A percentile compares a stretch with the other conserved stretches of the same genome.
These are phyloP conservation scores for Colistium nudipinnis DNA, from an alignment of 2,113 vertebrate genomes.

Conservation along the genomic window DNA sequence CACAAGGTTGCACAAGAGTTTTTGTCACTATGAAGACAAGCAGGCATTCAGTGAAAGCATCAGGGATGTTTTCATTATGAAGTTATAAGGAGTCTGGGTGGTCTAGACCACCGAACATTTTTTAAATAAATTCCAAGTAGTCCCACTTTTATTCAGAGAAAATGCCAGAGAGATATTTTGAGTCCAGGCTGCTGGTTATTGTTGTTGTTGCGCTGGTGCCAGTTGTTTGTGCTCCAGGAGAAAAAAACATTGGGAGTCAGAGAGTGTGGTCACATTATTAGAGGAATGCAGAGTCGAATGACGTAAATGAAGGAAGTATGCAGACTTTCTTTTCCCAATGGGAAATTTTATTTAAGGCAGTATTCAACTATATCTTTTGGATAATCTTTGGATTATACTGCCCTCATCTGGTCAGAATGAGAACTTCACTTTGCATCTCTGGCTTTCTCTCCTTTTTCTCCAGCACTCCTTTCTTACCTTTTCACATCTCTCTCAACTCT, in stretches of 20 bases:
- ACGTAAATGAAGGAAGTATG: slow-evolving; percentile 47
- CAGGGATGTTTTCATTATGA: slow-evolving; percentile 21
- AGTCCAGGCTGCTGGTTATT: slow-evolving; percentile 17
- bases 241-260: slow-evolving; percentile 61
- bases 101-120: slow-evolving; percentile 41
- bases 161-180: slow-evolving; percentile 60
- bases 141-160: slow-evolving; percentile 32
- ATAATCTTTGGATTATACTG: slow-evolving; percentile 10
- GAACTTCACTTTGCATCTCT: background rate
- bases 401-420: slow-evolving; percentile 40
- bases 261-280: slow-evolving; percentile 39
- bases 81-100: slow-evolving; percentile 37
- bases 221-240: slow-evolving; percentile 59
- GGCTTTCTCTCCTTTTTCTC: background rate
- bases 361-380: background rate
- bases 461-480: background rate
- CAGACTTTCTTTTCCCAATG: slow-evolving; percentile 24
- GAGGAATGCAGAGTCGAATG: slow-evolving; percentile 59
- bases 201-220: slow-evolving; percentile 25
- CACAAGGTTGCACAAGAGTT: background rate
- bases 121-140: slow-evolving; percentile 29
- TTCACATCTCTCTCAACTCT: background rate
- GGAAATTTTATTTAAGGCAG: slow-evolving; percentile 32
- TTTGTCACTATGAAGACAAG: slow-evolving; percentile 1
- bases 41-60: background rate